Percentiles rank a stretch among this genome's conserved stretches.
These are phyloP conservation scores for Paratilapia polleni DNA, from an alignment of 2,113 vertebrate species.

Conservation along the genomic window DNA sequence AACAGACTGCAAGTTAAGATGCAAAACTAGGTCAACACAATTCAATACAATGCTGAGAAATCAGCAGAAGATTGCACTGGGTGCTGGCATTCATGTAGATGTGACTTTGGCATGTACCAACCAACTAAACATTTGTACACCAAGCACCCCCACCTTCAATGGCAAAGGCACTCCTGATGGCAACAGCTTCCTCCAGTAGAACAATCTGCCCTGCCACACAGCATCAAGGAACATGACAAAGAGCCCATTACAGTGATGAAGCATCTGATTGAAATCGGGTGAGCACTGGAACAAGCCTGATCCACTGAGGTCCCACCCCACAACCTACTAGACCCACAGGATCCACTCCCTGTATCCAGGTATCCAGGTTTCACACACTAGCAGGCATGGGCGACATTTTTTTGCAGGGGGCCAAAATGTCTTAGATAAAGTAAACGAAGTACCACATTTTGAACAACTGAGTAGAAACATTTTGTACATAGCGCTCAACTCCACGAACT, in stretches of 20 bases:
- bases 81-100: not conserved
- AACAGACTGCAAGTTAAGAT: not conserved
- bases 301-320: not conserved
- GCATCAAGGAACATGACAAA: not conserved
- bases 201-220: not conserved
- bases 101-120: not conserved
- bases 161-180: not conserved
- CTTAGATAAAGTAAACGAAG: not conserved
- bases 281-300: not conserved
- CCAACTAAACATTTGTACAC: too few relatives aligned
- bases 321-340: not conserved
- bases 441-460: not conserved
- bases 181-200: not conserved
- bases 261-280: not conserved
- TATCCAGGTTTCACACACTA: not conserved
- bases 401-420: not conserved
- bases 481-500: not conserved
- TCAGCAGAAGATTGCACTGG: too few relatives aligned
- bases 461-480: not conserved
- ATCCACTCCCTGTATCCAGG: not conserved
- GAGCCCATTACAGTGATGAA: not conserved
- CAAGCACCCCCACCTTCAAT: too few relatives aligned
- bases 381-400: not conserved
- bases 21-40: not conserved
- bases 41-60: not conserved